Conservation (phyloP, 2,888 invertebrate species). For the Lasioglossum villosulum region DNA sequence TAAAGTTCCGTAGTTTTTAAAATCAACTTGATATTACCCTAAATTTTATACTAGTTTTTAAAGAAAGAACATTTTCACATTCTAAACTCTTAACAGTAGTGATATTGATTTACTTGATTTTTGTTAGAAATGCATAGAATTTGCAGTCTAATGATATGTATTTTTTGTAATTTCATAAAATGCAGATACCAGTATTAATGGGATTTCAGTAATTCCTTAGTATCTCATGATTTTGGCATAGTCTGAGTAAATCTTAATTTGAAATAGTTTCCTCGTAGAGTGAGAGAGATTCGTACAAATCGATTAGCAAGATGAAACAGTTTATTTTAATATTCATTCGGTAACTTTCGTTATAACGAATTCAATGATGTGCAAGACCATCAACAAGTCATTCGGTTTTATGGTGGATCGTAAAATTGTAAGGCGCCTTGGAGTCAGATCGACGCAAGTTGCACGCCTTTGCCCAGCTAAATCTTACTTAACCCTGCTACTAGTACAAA, state of each 20-base stretch:
- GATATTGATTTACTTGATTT: no score
- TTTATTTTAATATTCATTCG: slow-evolving; percentile 5
- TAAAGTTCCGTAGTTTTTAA: no score
- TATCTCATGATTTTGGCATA: not conserved
- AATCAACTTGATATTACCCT: no score
- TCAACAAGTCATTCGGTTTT: slow-evolving; percentile 6
- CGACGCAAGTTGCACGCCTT: not conserved
- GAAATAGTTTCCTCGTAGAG: not conserved
- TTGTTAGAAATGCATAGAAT: no score
- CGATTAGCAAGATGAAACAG: not conserved
- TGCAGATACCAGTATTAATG: not conserved
- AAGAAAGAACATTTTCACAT: no score
- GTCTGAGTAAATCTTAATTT: not conserved
- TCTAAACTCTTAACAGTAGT: no score
- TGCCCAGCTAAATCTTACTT: slow-evolving; percentile 12
- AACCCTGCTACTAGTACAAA: slow-evolving; percentile 8
- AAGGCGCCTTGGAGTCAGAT: not conserved
- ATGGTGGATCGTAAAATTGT: not conserved
- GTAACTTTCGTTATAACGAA: not conserved
- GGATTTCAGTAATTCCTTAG: not conserved
- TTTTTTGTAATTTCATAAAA: not conserved
- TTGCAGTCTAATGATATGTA: no score
- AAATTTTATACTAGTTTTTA: no score
- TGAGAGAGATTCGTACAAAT: not conserved
- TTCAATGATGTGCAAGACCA: slow-evolving; percentile 12